Percentiles rank a stretch among this genome's conserved stretches.
phyloP scores from a whole-genome alignment of 2,113 vertebrate genomes.

The Phalacrocorax aristotelis region DNA sequence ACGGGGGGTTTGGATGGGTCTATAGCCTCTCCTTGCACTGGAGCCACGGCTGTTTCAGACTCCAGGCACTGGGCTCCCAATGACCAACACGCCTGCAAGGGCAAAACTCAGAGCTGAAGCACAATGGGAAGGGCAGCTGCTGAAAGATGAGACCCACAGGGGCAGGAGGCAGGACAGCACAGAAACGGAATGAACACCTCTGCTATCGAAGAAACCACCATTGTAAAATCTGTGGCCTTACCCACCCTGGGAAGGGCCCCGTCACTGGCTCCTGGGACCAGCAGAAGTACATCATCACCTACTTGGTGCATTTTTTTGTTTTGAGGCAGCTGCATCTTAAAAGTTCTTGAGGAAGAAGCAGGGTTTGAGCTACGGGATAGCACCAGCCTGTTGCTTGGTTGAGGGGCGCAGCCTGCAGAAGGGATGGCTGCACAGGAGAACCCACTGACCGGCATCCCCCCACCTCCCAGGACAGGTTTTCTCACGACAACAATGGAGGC shows the following conservation, averaged over 20 bases:
- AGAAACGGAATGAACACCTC: neutral
- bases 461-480: neutral
- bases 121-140: neutral
- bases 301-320: neutral
- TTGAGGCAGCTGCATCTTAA: neutral
- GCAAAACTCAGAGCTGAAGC: neutral
- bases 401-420: neutral
- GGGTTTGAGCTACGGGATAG: neutral
- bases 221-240: neutral
- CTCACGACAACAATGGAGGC: accelerated
- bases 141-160: accelerated
- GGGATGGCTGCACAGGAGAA: neutral
- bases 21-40: accelerated
- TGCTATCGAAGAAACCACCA: neutral
- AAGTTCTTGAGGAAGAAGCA: neutral
- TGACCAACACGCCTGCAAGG: accelerated
- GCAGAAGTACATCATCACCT: accelerated
- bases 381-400: accelerated
- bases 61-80: neutral
- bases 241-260: accelerated
- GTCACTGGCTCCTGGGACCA: accelerated
- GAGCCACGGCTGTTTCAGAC: neutral
- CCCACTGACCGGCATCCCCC: neutral
- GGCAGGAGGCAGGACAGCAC: neutral
- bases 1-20: accelerated